Evolutionary conservation across 2,113 vertebrate genomes (phyloP).

Genomic region (Indicator indicator): DNA sequence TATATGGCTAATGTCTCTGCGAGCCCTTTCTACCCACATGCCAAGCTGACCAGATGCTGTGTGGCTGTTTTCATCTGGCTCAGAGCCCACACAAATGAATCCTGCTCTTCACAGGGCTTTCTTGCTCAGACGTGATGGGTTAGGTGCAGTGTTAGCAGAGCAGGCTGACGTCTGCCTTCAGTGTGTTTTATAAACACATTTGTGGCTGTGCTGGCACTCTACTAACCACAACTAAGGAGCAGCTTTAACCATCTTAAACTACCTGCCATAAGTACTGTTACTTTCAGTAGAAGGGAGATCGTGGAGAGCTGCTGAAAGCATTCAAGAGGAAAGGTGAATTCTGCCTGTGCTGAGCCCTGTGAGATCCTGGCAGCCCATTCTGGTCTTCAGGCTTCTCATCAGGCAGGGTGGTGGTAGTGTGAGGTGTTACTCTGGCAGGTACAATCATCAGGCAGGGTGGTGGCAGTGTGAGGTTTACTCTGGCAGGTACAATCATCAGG

Average conservation of each 20-base stretch:
- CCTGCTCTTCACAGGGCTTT: background rate
- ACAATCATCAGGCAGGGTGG: background rate
- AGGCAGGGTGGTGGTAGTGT: background rate
- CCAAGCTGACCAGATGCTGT: background rate
- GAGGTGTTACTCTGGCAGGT: background rate
- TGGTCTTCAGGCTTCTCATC: background rate
- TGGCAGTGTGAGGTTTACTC: background rate
- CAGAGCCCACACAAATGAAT: background rate
- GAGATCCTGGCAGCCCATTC: background rate
- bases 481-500: background rate
- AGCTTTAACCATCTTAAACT: background rate
- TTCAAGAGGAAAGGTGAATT: background rate
- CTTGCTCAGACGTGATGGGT: background rate
- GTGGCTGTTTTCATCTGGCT: background rate
- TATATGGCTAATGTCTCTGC: background rate
- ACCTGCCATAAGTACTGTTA: background rate
- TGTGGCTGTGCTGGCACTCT: background rate
- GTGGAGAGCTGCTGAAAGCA: background rate
- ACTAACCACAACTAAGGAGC: background rate
- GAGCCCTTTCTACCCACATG: fast-evolving
- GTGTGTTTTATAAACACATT: background rate
- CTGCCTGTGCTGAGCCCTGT: background rate
- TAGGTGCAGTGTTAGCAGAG: background rate
- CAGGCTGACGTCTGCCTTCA: background rate
- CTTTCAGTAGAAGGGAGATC: background rate